Conservation (phyloP, 2,888 invertebrate species). For the Punctoribates punctum region DNA sequence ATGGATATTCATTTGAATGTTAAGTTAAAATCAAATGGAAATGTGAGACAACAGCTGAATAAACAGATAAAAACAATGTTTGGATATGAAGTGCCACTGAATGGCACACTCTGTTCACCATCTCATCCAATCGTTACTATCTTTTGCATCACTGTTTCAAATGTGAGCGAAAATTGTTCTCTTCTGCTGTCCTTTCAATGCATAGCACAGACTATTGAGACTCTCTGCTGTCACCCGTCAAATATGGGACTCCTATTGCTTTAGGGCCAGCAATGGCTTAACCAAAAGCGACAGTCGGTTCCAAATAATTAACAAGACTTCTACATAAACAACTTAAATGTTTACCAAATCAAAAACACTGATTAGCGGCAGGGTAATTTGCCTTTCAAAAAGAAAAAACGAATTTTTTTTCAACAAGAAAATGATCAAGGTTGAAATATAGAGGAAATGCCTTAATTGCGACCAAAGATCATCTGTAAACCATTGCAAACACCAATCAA, state of each 20-base stretch:
- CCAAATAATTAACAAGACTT: background rate
- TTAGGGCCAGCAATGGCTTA: background rate
- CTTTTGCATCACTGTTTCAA: background rate
- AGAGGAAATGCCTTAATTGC: no score
- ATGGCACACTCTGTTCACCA: no score
- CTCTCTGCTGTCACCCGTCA: background rate
- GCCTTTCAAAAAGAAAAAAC: no score
- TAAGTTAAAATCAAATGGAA: conserved; percentile 8
- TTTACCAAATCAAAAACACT: background rate
- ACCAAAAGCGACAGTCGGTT: background rate
- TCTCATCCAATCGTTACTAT: background rate
- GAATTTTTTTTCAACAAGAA: no score
- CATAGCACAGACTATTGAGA: background rate
- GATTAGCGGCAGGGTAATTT: background rate
- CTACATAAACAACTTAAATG: no score
- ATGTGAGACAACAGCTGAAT: conserved; percentile 16
- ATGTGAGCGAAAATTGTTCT: background rate
- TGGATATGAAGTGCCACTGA: conserved; percentile 11
- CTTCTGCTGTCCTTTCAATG: background rate
- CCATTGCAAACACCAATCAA: background rate
- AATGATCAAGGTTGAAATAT: no score
- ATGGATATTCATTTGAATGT: background rate
- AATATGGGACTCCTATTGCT: background rate
- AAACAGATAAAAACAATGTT: conserved; percentile 29
- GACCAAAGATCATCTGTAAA: background rate